Conservation (phyloP, 2,113 vertebrate species). For the Centropus bengalensis region DNA sequence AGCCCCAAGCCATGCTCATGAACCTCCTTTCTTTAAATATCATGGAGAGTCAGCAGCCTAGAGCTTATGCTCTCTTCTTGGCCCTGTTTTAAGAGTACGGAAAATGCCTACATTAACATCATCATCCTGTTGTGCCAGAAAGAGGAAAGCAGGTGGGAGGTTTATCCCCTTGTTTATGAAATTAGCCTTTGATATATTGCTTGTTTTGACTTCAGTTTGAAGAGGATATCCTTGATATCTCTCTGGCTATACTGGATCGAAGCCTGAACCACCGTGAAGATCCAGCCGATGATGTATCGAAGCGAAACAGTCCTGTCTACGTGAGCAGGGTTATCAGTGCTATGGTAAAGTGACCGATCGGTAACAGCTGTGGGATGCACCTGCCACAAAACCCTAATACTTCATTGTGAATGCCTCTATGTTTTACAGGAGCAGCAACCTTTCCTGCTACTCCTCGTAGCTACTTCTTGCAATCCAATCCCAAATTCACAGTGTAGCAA, state of each 20-base stretch:
- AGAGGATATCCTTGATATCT: slow-evolving; percentile 62
- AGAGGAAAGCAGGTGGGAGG: background rate
- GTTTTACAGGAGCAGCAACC: background rate
- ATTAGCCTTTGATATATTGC: background rate
- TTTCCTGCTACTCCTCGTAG: background rate
- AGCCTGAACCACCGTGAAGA: slow-evolving; percentile 23
- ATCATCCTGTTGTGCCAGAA: background rate
- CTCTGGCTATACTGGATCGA: slow-evolving; percentile 51
- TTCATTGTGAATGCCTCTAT: background rate
- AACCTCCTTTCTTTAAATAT: background rate
- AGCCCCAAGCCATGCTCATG: background rate
- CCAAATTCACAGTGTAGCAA: background rate
- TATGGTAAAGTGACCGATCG: slow-evolving; percentile 13
- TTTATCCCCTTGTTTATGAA: background rate
- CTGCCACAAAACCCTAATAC: accelerated
- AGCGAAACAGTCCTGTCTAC: slow-evolving; percentile 4
- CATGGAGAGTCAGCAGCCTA: background rate
- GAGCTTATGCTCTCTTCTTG: background rate
- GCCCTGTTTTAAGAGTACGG: background rate
- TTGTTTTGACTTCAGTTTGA: slow-evolving; percentile 51
- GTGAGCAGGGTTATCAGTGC: slow-evolving; percentile 57
- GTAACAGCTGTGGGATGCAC: background rate
- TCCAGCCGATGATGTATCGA: slow-evolving; percentile 11
- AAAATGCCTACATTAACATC: background rate
- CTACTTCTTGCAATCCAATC: background rate